Percentiles rank a stretch among this genome's conserved stretches.
Evolutionary conservation across 2,113 vertebrate genomes (phyloP).

Genomic region (Hippocampus barbouri): DNA sequence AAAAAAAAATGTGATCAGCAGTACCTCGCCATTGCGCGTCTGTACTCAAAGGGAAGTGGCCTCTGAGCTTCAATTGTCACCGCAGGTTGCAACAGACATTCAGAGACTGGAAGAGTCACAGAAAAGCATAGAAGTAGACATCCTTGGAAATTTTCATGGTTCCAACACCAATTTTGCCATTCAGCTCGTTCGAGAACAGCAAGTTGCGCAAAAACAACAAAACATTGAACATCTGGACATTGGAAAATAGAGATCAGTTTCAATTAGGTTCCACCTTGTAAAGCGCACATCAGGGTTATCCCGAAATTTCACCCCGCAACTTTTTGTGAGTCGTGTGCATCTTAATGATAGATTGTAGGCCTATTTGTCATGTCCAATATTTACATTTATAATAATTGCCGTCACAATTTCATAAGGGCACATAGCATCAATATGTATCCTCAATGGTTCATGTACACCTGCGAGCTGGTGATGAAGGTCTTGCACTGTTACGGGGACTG

Average conservation of each 20-base stretch:
- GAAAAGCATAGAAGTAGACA: not conserved
- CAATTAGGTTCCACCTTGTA: too few relatives aligned
- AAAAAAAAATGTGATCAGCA: not conserved
- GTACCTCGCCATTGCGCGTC: not conserved
- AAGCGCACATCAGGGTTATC: not conserved
- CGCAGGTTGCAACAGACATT: too few relatives aligned
- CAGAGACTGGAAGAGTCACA: too few relatives aligned
- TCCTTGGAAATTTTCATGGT: not conserved
- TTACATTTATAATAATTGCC: not conserved
- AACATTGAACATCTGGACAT: not conserved
- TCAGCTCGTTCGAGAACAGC: not conserved
- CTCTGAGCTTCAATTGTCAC: too few relatives aligned
- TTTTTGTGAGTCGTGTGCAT: not conserved
- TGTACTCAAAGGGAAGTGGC: too few relatives aligned
- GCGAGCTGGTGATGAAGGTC: constrained; percentile 16
- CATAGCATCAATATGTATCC: not conserved
- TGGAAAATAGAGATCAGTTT: not conserved
- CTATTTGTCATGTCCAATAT: not conserved
- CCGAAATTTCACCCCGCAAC: not conserved
- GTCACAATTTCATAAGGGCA: not conserved
- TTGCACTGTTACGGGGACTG: constrained; percentile 30
- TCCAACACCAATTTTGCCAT: not conserved
- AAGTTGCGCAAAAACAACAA: not conserved
- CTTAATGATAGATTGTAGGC: not conserved
- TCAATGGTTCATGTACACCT: not conserved